phyloP scores from a whole-genome alignment of 2,113 vertebrate species.

The Corydoras maculifer region DNA sequence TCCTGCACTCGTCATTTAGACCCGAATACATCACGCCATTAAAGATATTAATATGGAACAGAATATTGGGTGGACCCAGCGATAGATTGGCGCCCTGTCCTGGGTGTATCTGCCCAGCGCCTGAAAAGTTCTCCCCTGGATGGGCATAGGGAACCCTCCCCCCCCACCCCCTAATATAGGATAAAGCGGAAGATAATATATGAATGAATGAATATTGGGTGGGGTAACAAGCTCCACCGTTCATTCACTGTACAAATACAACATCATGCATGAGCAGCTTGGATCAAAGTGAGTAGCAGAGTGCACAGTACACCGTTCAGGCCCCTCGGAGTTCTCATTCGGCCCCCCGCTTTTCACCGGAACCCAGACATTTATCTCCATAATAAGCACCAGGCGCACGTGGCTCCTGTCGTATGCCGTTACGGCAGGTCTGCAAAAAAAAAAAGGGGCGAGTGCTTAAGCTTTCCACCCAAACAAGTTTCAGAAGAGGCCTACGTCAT shows the following conservation, averaged over 20 bases:
- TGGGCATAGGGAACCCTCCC: no score
- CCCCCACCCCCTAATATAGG: no score
- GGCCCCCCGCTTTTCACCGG: conserved; percentile 5
- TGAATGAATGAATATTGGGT: neutral
- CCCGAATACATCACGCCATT: neutral
- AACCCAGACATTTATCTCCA: conserved; percentile 28
- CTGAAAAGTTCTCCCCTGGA: no score
- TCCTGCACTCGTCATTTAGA: neutral
- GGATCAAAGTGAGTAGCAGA: neutral
- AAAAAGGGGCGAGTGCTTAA: conserved; percentile 9
- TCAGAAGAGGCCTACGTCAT: neutral
- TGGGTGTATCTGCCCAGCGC: no score
- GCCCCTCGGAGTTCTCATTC: conserved; percentile 17
- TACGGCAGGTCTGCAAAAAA: conserved; percentile 16
- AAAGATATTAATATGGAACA: neutral
- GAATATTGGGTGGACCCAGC: neutral
- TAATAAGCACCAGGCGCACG: conserved; percentile 18
- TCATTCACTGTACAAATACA: conserved; percentile 12
- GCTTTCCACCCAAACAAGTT: neutral
- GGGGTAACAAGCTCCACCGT: neutral
- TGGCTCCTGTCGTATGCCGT: conserved; percentile 15
- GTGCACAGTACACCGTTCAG: conserved; percentile 4
- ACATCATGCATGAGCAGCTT: conserved; percentile 16
- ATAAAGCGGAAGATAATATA: no score
- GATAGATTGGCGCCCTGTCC: no score